Evolutionary conservation across 2,797 vertebrate genomes (phyloP), one percentile per base, ranked within the genome.

Genomic region (Bovichtus diacanthus): DNA sequence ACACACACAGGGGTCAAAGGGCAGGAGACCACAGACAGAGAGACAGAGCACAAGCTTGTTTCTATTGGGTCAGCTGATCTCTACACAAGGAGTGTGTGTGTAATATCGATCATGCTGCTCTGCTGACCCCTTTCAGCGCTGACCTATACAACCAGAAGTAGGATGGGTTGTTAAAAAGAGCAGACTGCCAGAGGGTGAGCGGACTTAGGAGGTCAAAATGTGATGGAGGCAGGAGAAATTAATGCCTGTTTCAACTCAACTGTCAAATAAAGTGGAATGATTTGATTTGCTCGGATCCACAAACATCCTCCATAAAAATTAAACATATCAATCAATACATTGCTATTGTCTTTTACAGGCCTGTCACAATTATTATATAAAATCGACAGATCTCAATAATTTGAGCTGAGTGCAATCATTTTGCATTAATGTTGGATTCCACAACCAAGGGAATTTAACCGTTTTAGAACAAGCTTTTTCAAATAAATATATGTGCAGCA

Each of bases 71-170:
- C 75, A 83, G 66, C 71, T 88, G 63, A 76, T 80, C 50, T 53
- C 25, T n/a, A 39, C 64, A 70, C 44, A 55, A 25, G 0, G 4
- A 29, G 38, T 1, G 55, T 29, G 70, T 43, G 55, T 44, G 61
- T 71, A 63, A 59, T 61, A 86, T 87, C 2, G 80, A 90, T 80
- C 55, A 8, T 6, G 31, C 50, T 46, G 65, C 51, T 66, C 54
- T 54, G 68, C 70, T 82, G 84, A 87, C 74, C 81, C 70, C 66
- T 76, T 81, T 82, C 76, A 83, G 78, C 29, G 2, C 65, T 85
- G 86, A 88, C 85, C 88, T 80, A 77, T 36, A 69, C 79, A 66
- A 23, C 56, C 61, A 73, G 8, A 31, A 34, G 56, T 3, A 36
- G 8, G 65, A 72, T 3, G 19, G 29, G 51, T 60, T 49, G 76